Evolutionary conservation across 2,113 vertebrate genomes (phyloP).

Genomic region (Pampusana beccarii): DNA sequence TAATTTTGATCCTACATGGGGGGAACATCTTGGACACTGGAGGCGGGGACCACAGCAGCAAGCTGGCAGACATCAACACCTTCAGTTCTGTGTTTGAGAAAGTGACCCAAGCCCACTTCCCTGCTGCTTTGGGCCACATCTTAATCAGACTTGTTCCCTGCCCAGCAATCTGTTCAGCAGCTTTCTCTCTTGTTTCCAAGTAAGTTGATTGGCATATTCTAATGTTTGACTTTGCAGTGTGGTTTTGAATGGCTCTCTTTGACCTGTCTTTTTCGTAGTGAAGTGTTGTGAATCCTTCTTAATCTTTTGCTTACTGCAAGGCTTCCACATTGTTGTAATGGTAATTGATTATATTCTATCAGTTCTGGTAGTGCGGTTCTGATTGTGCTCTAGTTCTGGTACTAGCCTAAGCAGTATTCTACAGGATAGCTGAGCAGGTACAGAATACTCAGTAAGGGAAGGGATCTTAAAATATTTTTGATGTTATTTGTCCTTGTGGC

Average conservation of each 20-base stretch:
- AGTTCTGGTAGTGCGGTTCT: neutral
- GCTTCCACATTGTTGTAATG: neutral
- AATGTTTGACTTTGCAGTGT: neutral
- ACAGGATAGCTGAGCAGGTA: neutral
- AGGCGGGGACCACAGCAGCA: constrained; percentile 84
- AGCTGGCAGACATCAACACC: constrained; percentile 87
- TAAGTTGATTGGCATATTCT: constrained; percentile 72
- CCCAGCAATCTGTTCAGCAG: constrained; percentile 92
- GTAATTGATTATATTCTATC: neutral
- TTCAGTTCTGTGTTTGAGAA: constrained; percentile 91
- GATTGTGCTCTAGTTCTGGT: neutral
- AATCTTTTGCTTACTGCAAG: neutral
- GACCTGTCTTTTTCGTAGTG: neutral
- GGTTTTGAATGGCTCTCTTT: neutral
- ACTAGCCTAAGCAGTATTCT: neutral
- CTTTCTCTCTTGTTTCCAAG: constrained; percentile 95
- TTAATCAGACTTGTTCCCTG: constrained; percentile 91
- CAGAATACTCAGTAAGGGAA: neutral
- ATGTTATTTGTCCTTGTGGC: neutral
- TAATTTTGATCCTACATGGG: constrained; percentile 92
- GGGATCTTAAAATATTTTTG: neutral
- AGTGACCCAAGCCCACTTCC: constrained; percentile 89
- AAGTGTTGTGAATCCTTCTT: neutral
- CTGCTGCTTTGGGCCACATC: constrained; percentile 88
- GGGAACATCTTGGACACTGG: constrained; percentile 92